phyloP scores from a whole-genome alignment of 92 coral and sea anemone species.

The Epizoanthus scotinus region DNA sequence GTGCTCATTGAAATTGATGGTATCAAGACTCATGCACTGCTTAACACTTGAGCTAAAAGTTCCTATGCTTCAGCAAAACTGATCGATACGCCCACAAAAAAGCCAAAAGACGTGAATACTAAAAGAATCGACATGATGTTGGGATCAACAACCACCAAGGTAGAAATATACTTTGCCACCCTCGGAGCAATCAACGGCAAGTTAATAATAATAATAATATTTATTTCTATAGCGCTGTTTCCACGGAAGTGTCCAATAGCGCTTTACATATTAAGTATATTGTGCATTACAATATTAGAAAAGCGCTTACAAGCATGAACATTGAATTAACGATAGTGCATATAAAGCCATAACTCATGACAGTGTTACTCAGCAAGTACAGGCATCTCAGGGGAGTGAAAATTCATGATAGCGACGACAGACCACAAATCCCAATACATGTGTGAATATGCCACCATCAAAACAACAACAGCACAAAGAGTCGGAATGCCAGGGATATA shows the following conservation, averaged over 20 bases:
- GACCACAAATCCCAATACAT: constrained; percentile 12
- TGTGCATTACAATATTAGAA: too few relatives aligned
- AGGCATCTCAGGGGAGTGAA: constrained; percentile 52
- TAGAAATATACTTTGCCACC: constrained; percentile 32
- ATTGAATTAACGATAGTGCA: constrained; percentile 41
- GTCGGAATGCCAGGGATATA: constrained; percentile 19
- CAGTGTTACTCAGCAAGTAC: constrained; percentile 42
- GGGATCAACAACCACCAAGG: too few relatives aligned
- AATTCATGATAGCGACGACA: constrained; percentile 38
- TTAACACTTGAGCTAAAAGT: constrained; percentile 61
- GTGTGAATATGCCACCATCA: constrained; percentile 23
- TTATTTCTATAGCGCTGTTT: too few relatives aligned
- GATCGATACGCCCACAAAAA: constrained; percentile 21
- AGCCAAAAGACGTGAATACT: constrained; percentile 31
- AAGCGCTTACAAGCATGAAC: too few relatives aligned
- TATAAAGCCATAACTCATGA: constrained; percentile 48
- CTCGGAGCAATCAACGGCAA: constrained; percentile 29
- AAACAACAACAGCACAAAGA: constrained; percentile 1
- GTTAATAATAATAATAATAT: too few relatives aligned
- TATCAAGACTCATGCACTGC: too few relatives aligned
- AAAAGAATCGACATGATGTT: too few relatives aligned
- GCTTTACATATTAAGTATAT: too few relatives aligned
- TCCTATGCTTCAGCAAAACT: constrained; percentile 49
- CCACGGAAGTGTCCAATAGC: too few relatives aligned
- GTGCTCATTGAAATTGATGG: too few relatives aligned